Evolutionary conservation across 2,797 vertebrate genomes (phyloP), one percentile per base, ranked within the genome.

Genomic region (Falco biarmicus): DNA sequence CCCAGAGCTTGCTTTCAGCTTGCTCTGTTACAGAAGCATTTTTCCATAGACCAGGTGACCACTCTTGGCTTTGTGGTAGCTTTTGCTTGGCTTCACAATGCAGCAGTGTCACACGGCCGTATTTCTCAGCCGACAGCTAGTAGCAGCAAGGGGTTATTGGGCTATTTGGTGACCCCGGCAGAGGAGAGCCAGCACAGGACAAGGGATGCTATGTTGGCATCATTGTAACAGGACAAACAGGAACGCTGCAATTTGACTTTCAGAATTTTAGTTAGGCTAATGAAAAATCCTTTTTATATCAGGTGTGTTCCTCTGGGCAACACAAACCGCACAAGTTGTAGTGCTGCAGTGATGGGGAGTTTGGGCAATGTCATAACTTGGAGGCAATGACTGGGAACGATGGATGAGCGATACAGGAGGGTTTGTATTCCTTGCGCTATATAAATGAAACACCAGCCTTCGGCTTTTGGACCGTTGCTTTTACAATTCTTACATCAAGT

Each of bases 21-120:
- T 11, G 9, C 68, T 28, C 39, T 34, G 6, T 53, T 60, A 28
- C 10, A 65, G 47, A 64, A 41, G 29, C 21, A 34, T 7, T 16
- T 59, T 82, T 76, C 57, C 15, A 24, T 2, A 4, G 45, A 29
- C 25, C 12, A 22, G 12, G 26, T 22, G 14, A 39, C 45, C 16
- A 25, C 50, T 71, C 1, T 24, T 51, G 47, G 39, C 26, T 43
- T 47, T 53, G n/a, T 28, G 59, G 45, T 25, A 51, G 69, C 32
- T n/a, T 59, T 34, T 39, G 15, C 13, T 57, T 59, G 47, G 51
- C 51, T 63, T 77, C 7, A 2, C 22, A 13, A 7, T 24, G 60
- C 3, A 2, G 7, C 15, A 28, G 14, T 54, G 47, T 60, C 66
- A 32, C 10, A 6, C 1, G 0, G 39, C 15, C 0, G 0, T 60